These are phyloP conservation scores for Dolichomitus sp. DNA, from an alignment of 2,888 invertebrate genomes.

Conservation along the genomic window DNA sequence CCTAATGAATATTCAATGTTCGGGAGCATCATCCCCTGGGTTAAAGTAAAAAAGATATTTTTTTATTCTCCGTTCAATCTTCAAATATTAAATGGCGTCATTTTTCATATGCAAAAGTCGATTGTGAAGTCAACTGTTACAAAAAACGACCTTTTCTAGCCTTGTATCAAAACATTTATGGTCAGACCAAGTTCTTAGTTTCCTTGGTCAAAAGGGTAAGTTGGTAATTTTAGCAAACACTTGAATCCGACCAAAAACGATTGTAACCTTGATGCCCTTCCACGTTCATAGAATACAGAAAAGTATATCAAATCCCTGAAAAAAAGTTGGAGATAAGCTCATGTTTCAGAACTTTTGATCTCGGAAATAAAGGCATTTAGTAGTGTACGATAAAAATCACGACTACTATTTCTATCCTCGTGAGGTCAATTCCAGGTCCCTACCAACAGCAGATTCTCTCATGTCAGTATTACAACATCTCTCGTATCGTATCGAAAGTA, in stretches of 20 bases:
- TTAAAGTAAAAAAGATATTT: not conserved
- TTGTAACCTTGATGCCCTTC: not conserved
- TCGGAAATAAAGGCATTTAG: slow-evolving; percentile 11
- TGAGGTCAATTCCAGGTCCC: slow-evolving; percentile 3
- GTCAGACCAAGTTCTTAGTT: not conserved
- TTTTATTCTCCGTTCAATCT: too few species aligned
- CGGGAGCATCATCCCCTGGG: not conserved
- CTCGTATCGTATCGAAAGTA: slow-evolving; percentile 43
- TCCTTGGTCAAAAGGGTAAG: not conserved
- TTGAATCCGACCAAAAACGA: not conserved
- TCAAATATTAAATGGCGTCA: not conserved
- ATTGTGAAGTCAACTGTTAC: not conserved
- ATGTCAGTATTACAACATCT: slow-evolving; percentile 16
- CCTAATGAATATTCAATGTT: too few species aligned
- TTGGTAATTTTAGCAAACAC: not conserved
- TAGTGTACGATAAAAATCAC: slow-evolving; percentile 42
- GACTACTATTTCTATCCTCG: slow-evolving; percentile 18
- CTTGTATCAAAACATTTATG: not conserved
- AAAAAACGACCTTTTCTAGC: not conserved
- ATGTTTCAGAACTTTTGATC: slow-evolving; percentile 3
- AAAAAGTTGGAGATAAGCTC: not conserved
- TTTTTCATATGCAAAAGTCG: not conserved
- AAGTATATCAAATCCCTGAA: not conserved
- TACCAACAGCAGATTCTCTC: not conserved
- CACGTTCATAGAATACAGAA: not conserved